phyloP scores from a whole-genome alignment of 2,888 invertebrate species.

The Andrena camellia region DNA sequence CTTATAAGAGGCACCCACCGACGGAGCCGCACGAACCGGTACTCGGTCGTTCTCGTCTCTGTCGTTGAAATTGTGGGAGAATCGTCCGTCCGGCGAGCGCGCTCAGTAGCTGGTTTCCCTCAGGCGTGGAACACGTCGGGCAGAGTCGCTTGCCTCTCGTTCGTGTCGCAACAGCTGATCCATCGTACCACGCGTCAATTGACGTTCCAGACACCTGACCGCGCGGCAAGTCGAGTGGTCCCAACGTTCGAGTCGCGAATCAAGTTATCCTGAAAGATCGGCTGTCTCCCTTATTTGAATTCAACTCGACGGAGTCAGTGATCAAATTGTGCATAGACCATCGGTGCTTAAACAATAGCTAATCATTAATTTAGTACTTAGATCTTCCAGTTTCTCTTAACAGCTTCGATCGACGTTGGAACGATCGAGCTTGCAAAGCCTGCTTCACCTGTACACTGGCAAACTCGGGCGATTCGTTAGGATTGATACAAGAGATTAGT shows the following conservation, averaged over 20 bases:
- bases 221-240: not conserved
- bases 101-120: slow-evolving; percentile 50
- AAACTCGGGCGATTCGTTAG: not conserved
- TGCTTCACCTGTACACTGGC: too few relatives aligned
- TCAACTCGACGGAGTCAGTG: not conserved
- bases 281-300: not conserved
- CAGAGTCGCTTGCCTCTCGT: not conserved
- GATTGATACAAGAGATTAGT: not conserved
- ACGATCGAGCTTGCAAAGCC: not conserved
- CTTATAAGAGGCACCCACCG: slow-evolving; percentile 62
- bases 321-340: not conserved
- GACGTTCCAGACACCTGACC: slow-evolving; percentile 29
- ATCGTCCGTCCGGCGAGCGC: slow-evolving; percentile 30
- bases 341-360: not conserved
- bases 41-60: slow-evolving; percentile 45
- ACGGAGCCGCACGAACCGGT: slow-evolving; percentile 51
- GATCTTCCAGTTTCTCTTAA: not conserved
- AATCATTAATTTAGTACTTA: too few relatives aligned
- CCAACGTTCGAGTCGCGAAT: not conserved
- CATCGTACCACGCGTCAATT: slow-evolving; percentile 32
- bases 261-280: not conserved
- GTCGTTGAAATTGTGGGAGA: slow-evolving; percentile 30
- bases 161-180: slow-evolving; percentile 42
- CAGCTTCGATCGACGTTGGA: not conserved
- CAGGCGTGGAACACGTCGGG: slow-evolving; percentile 9